A percentile compares a stretch with the other conserved stretches of the same genome.
These are phyloP conservation scores for Paracyclopina nana DNA, from an alignment of 1,140 invertebrate species.

Conservation along the genomic window DNA sequence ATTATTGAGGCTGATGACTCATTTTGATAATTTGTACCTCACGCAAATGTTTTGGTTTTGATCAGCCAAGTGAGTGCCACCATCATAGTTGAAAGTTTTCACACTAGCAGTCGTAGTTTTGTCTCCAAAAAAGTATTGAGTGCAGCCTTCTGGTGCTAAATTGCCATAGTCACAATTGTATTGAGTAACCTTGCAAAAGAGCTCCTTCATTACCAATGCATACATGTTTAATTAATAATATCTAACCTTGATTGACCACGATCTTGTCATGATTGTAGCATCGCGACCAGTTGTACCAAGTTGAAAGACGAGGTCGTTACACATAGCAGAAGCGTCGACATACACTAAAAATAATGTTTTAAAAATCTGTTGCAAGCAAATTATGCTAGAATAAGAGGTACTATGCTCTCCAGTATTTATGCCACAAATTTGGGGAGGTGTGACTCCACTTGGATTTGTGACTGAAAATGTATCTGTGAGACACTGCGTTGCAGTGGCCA, in stretches of 20 bases:
- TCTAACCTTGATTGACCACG: too few relatives aligned
- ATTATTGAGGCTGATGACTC: too few relatives aligned
- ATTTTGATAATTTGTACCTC: conserved; percentile 1
- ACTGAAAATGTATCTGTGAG: conserved; percentile 1
- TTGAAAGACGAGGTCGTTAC: not conserved
- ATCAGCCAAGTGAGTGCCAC: conserved; percentile 2
- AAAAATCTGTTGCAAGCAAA: not conserved
- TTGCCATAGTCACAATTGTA: conserved; percentile 4
- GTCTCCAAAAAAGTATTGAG: conserved; percentile 8
- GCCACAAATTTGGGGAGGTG: conserved; percentile 13
- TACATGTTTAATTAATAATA: too few relatives aligned
- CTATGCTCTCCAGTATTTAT: conserved; percentile 14
- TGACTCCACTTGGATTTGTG: conserved; percentile 5
- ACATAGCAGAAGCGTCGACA: not conserved
- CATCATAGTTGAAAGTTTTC: not conserved
- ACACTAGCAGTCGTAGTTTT: not conserved
- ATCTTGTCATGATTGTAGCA: too few relatives aligned
- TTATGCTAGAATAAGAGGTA: not conserved
- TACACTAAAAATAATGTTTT: not conserved
- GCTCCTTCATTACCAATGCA: too few relatives aligned
- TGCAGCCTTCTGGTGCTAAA: conserved; percentile 9
- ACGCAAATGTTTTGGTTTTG: conserved; percentile 13
- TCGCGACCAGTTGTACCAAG: too few relatives aligned
- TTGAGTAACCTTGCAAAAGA: conserved; percentile 9
- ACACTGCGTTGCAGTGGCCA: conserved; percentile 1